Evolutionary conservation across 2,797 vertebrate species (phyloP).

Genomic region (Centroberyx gerrardi): DNA sequence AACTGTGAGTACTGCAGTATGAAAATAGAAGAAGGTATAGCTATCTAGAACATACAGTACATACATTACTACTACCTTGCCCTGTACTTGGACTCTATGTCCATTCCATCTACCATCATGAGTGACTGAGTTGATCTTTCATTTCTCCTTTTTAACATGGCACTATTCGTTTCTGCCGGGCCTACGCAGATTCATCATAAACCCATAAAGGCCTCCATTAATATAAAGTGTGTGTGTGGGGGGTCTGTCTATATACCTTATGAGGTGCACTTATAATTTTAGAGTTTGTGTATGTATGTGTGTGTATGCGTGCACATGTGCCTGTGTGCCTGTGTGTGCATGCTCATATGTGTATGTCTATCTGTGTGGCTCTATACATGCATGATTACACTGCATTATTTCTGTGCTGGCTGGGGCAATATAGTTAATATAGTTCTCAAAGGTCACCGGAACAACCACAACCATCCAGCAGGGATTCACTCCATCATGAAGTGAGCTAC

Average conservation of each 20-base stretch:
- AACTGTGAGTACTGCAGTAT: background rate
- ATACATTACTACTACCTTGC: constrained; percentile 16
- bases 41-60: background rate
- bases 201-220: background rate
- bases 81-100: constrained; percentile 5
- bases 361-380: too few relatives aligned
- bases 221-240: background rate
- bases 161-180: constrained; percentile 16
- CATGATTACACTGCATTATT: too few relatives aligned
- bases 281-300: background rate
- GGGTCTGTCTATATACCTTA: background rate
- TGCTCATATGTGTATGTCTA: background rate
- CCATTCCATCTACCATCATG: background rate
- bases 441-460: too few relatives aligned
- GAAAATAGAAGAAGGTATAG: constrained; percentile 17
- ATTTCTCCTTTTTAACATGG: constrained; percentile 6
- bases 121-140: background rate
- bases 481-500: background rate
- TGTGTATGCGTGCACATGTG: background rate
- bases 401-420: too few relatives aligned
- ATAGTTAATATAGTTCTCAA: too few relatives aligned
- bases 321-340: background rate
- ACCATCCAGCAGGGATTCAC: too few relatives aligned
- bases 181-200: constrained; percentile 23
- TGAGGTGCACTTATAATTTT: background rate